Evolutionary conservation across 1,140 invertebrate species (phyloP).

Genomic region (Camponotus vicinus): DNA sequence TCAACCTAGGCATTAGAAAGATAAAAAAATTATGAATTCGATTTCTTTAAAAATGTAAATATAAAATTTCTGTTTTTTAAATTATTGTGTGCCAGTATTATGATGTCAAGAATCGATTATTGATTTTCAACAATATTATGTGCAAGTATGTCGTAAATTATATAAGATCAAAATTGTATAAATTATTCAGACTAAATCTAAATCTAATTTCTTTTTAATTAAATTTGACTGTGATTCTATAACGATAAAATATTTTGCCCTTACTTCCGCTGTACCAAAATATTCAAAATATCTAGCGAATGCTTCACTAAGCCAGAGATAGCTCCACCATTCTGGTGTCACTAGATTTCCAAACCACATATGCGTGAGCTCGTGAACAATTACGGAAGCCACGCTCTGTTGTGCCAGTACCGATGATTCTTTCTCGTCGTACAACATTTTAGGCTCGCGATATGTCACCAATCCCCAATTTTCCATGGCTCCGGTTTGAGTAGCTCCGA

Average conservation of each 20-base stretch:
- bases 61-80: neutral
- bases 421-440: conserved; percentile 88
- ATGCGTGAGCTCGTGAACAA: conserved; percentile 91
- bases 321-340: conserved; percentile 89
- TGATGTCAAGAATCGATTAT: neutral
- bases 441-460: conserved; percentile 87
- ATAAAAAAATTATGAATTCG: neutral
- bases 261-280: conserved; percentile 80
- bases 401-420: conserved; percentile 84
- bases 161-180: neutral
- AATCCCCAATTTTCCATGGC: conserved; percentile 91
- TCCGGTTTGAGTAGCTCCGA: conserved; percentile 84
- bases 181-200: neutral
- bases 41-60: neutral
- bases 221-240: neutral
- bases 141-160: neutral
- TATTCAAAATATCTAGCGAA: conserved; percentile 88
- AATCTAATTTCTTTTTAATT: neutral
- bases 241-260: neutral
- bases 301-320: conserved; percentile 91
- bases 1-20: conserved; percentile 75
- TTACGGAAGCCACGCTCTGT: conserved; percentile 86
- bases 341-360: conserved; percentile 90
- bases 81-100: neutral
- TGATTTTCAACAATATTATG: neutral